Percentiles rank a stretch among this genome's conserved stretches.
Conservation (phyloP, 2,113 vertebrate genomes). For the Grammomys dolichurus region DNA sequence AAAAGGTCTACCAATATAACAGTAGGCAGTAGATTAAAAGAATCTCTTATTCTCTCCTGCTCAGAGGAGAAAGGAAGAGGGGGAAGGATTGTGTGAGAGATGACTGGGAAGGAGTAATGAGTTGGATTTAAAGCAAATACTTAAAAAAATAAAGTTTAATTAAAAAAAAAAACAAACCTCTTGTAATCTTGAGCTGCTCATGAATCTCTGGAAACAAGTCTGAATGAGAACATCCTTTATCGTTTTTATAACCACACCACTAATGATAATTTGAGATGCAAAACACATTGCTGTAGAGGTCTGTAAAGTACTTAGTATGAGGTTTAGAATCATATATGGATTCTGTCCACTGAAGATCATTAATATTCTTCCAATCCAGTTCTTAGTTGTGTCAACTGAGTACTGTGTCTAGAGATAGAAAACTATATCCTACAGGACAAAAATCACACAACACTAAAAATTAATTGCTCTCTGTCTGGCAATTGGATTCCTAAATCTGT, state of each 20-base stretch:
- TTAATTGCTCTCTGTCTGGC: background rate
- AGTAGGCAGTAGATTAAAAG: background rate
- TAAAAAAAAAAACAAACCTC: too few species aligned
- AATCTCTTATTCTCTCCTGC: background rate
- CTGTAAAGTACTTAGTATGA: background rate
- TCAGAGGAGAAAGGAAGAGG: too few species aligned
- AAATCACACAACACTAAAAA: background rate
- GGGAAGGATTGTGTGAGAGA: too few species aligned
- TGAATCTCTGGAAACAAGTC: background rate
- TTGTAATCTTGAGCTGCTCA: background rate
- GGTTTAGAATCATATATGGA: too few species aligned
- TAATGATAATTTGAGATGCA: background rate
- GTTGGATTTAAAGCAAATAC: too few species aligned
- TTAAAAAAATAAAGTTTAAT: too few species aligned
- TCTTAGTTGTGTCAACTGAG: background rate
- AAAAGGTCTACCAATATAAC: background rate
- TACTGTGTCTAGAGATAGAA: background rate
- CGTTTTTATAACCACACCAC: background rate
- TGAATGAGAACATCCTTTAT: background rate
- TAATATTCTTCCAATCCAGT: background rate
- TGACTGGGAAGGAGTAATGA: too few species aligned
- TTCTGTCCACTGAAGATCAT: background rate
- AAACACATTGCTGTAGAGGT: background rate
- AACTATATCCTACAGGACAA: background rate
- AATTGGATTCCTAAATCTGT: background rate